Evolutionary conservation across 2,113 vertebrate genomes (phyloP), one percentile per base, ranked within the genome.

Genomic region (Columba janthina): DNA sequence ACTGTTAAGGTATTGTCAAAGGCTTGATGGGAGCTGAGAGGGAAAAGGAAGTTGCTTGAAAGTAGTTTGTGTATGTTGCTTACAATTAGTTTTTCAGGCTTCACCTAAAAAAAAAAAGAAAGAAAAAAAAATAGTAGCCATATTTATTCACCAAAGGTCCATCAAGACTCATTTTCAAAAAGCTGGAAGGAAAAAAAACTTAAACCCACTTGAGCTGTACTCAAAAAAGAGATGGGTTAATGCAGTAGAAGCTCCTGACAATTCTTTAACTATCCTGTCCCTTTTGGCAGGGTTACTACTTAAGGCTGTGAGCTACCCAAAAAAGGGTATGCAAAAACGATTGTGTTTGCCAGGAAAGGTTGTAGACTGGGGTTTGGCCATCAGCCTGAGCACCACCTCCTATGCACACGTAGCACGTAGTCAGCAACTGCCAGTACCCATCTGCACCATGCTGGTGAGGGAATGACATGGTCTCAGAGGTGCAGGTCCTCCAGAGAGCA

Each of bases 1-100:
- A 94, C 42, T 83, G 74, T 94, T 91, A 94, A 95, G 93, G 91
- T 97, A 95, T 96, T 16, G 42, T 94, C 38, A 76, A 77, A 94
- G 78, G 51, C 74, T 95, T 75, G 53, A 58, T 83, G 77, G 78
- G 46, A 95, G 10, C 56, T 17, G 36, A 94, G 57, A 95, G 88
- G 85, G 65, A 78, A 65, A 90, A 89, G 42, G 14, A 79, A 88
- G 16, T 58, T 88, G n/a, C 60, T 77, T 80, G 74, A 70, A 73
- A 89, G 32, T 46, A 77, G 51, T 42, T 83, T 82, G 8, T 34
- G 12, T 82, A 4, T 76, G 24, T 89, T 12, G 2, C 21, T 89
- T 73, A 56, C 40, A 66, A 15, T 70, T 62, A 36, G 19, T 26
- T 91, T 85, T 79, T 34, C 8, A 5, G 34, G 48, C 17, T 22